Evolutionary conservation across 2,113 vertebrate species (phyloP).

Genomic region (Myrmecobius fasciatus): DNA sequence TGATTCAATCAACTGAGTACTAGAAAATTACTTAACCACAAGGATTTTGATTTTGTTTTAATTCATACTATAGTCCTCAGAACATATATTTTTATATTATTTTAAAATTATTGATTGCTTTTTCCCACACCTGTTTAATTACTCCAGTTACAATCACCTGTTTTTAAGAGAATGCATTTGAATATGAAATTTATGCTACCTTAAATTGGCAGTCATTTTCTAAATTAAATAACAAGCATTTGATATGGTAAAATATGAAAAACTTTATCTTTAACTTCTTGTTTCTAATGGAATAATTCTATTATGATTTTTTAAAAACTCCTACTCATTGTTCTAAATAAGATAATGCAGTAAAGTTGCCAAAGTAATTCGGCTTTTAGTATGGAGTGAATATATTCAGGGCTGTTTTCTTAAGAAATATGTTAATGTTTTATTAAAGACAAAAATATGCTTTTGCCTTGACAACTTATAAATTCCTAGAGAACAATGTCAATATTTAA

Average conservation of each 20-base stretch:
- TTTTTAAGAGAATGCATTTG: neutral
- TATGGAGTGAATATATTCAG: neutral
- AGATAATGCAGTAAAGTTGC: neutral
- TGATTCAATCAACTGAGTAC: constrained; percentile 20
- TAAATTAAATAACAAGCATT: neutral
- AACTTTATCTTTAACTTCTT: constrained; percentile 23
- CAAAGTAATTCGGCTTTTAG: neutral
- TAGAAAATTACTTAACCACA: constrained; percentile 44
- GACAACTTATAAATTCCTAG: neutral
- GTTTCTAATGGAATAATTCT: constrained; percentile 11
- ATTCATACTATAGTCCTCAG: neutral
- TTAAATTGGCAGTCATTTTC: constrained; percentile 32
- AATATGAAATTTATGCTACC: neutral
- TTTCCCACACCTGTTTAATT: constrained; percentile 17
- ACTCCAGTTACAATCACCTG: constrained; percentile 1
- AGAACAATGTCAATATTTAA: neutral
- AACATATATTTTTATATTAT: neutral
- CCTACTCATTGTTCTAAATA: neutral
- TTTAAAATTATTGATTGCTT: neutral
- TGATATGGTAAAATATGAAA: neutral
- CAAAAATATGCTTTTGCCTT: neutral
- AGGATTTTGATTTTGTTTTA: constrained; percentile 43
- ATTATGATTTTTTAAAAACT: neutral
- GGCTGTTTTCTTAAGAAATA: neutral
- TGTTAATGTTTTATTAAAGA: neutral